phyloP scores from a whole-genome alignment of 1,140 invertebrate species.

The Neoseiulus cucumeris region DNA sequence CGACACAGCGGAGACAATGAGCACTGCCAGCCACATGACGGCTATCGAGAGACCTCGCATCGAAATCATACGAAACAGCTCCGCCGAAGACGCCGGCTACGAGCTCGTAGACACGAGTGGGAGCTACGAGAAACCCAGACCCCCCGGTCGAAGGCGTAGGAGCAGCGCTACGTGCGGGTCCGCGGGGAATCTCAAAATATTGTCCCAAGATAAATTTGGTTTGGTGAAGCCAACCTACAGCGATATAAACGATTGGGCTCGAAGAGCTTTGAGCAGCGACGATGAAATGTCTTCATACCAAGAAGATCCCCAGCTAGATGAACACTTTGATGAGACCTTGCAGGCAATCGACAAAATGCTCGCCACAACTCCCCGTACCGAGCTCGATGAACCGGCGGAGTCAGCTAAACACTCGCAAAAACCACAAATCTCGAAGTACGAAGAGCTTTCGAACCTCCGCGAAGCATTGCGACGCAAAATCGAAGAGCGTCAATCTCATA shows the following conservation, averaged over 20 bases:
- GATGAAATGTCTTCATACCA: conserved; percentile 5
- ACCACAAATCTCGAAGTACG: neutral
- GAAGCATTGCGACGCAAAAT: neutral
- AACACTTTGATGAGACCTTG: neutral
- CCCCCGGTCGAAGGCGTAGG: neutral
- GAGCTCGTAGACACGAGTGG: neutral
- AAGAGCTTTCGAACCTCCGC: neutral
- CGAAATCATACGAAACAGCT: neutral
- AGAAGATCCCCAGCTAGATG: neutral
- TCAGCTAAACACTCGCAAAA: neutral
- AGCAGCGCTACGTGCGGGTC: neutral
- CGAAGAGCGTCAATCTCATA: neutral
- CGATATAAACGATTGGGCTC: neutral
- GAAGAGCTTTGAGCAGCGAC: conserved; percentile 5
- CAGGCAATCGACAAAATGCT: neutral
- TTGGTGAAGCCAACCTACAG: neutral
- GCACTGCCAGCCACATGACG: neutral
- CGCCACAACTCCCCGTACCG: neutral
- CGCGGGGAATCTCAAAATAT: neutral
- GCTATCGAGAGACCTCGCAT: neutral
- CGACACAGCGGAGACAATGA: neutral
- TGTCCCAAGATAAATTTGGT: conserved; percentile 10
- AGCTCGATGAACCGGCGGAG: neutral
- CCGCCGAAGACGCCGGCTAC: neutral
- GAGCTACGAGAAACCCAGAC: neutral